These are phyloP conservation scores for Beaufortia kweichowensis DNA, from an alignment of 2,113 vertebrate species.

Conservation along the genomic window DNA sequence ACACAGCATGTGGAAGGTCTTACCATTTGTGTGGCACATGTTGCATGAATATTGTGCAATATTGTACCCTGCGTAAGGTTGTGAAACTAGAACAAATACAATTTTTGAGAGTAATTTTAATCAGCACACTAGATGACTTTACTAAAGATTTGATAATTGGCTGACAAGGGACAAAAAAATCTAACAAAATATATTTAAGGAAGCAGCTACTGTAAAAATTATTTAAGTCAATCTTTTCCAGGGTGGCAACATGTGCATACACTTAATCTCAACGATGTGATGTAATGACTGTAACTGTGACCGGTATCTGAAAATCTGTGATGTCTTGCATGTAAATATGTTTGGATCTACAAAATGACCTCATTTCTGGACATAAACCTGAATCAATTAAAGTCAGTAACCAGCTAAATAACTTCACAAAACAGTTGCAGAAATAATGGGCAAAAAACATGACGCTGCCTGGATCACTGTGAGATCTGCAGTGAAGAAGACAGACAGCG, in stretches of 20 bases:
- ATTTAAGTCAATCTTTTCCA: neutral
- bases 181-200: neutral
- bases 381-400: constrained; percentile 31
- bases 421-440: constrained; percentile 72
- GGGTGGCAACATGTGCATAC: constrained; percentile 2
- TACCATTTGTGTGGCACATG: neutral
- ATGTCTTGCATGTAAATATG: constrained; percentile 1
- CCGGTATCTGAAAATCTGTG: neutral
- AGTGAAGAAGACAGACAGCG: constrained; percentile 2
- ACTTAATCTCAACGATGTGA: neutral
- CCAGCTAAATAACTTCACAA: constrained; percentile 55
- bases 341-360: constrained; percentile 25
- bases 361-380: constrained; percentile 17
- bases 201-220: neutral
- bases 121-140: too few species aligned
- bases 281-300: constrained; percentile 4
- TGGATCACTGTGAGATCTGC: constrained; percentile 25
- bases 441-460: constrained; percentile 56
- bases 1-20: constrained; percentile 32
- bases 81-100: neutral
- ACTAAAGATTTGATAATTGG: too few species aligned
- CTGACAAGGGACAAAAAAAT: too few species aligned
- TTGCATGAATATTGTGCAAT: constrained; percentile 43
- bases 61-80: constrained; percentile 25
- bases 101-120: neutral